Conservation (phyloP, 1,140 invertebrate species). For the Lanistes nyassanus region DNA sequence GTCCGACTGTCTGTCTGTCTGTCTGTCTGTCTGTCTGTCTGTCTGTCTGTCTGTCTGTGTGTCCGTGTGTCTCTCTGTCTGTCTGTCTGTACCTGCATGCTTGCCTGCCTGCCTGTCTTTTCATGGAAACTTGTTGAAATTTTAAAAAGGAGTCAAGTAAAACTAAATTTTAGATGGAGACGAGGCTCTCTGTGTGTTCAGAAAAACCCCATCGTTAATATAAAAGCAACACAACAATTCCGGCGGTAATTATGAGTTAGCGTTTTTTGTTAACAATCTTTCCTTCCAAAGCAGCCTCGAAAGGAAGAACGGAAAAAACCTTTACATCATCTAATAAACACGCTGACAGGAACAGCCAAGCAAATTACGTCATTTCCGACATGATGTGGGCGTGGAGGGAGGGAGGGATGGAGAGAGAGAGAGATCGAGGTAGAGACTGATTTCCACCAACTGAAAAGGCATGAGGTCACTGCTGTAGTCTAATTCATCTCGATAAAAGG, state of each 20-base stretch:
- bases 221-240: neutral
- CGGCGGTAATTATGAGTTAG: too few species aligned
- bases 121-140: neutral
- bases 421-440: too few species aligned
- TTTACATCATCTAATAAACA: too few species aligned
- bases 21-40: neutral
- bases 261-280: neutral
- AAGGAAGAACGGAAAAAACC: too few species aligned
- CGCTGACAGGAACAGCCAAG: too few species aligned
- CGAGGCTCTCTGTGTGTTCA: neutral
- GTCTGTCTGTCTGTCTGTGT: neutral
- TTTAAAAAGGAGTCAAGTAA: neutral
- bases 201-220: neutral
- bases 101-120: neutral
- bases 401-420: too few species aligned
- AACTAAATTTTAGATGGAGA: neutral
- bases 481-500: too few species aligned
- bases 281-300: neutral
- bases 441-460: too few species aligned
- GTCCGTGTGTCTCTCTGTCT: neutral
- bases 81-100: neutral
- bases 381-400: too few species aligned
- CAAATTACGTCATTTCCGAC: too few species aligned
- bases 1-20: neutral
- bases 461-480: too few species aligned